Conservation (phyloP, 2,888 invertebrate species). For the Torymus texanus region DNA sequence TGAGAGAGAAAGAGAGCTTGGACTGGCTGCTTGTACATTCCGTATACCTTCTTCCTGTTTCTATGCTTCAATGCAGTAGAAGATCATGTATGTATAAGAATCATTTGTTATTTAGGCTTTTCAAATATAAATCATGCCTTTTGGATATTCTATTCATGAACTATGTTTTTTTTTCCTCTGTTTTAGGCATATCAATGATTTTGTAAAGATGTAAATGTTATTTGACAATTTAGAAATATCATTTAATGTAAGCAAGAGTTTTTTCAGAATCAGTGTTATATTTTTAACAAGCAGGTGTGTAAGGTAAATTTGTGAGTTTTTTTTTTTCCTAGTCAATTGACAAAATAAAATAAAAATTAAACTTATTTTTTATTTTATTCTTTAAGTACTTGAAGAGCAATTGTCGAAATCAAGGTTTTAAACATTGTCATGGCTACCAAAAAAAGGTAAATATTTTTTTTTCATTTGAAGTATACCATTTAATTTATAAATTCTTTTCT, state of each 20-base stretch:
- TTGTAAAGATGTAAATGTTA: conserved; percentile 39
- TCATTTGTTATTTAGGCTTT: too few relatives aligned
- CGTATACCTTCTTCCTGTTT: too few relatives aligned
- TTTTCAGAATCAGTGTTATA: background rate
- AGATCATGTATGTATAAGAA: too few relatives aligned
- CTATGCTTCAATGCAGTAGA: too few relatives aligned
- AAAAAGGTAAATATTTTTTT: conserved; percentile 40
- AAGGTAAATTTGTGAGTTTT: conserved; percentile 11
- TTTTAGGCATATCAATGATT: conserved; percentile 39
- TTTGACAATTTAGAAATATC: conserved; percentile 15
- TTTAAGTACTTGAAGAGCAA: conserved; percentile 6
- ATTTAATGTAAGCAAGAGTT: conserved; percentile 6
- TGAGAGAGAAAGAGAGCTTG: too few relatives aligned
- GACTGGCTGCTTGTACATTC: too few relatives aligned
- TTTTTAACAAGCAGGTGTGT: background rate
- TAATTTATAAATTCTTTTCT: too few relatives aligned
- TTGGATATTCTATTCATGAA: too few relatives aligned
- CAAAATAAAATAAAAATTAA: background rate
- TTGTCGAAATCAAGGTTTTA: background rate
- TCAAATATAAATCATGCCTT: too few relatives aligned
- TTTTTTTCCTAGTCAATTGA: background rate
- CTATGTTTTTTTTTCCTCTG: background rate
- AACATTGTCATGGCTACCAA: conserved; percentile 39
- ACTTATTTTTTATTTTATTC: conserved; percentile 17
- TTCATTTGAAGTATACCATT: background rate